phyloP scores from a whole-genome alignment of 2,888 invertebrate genomes.

The Tuberolachnus salignus region DNA sequence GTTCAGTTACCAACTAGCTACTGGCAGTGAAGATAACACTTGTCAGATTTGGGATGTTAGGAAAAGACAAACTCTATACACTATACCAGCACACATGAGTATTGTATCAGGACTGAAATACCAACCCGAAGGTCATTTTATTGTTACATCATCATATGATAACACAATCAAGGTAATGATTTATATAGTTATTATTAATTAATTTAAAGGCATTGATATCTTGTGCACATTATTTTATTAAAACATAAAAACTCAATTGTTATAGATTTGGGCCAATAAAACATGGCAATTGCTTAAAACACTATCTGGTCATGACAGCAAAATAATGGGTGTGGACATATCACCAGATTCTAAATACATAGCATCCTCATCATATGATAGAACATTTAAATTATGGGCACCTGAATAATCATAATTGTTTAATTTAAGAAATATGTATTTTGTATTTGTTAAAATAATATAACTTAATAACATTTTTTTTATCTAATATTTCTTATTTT shows the following conservation, averaged over 20 bases:
- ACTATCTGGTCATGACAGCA: constrained; percentile 92
- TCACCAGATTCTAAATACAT: constrained; percentile 89
- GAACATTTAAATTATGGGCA: constrained; percentile 97
- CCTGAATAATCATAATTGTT: constrained; percentile 67
- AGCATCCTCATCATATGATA: constrained; percentile 91
- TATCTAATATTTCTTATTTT: constrained; percentile 76
- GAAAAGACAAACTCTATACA: constrained; percentile 83
- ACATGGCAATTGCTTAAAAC: constrained; percentile 98
- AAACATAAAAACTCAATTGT: background rate
- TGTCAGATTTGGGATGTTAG: constrained; percentile 95
- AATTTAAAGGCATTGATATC: background rate
- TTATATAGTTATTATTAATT: too few relatives aligned
- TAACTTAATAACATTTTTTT: background rate
- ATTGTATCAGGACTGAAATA: constrained; percentile 86
- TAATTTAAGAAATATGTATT: background rate
- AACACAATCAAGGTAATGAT: constrained; percentile 77
- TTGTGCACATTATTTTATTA: background rate
- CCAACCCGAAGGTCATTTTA: constrained; percentile 83
- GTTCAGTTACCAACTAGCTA: constrained; percentile 71
- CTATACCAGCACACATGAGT: constrained; percentile 95
- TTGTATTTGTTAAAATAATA: constrained; percentile 39
- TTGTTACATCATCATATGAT: constrained; percentile 93
- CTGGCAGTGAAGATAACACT: constrained; percentile 93
- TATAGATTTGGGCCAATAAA: constrained; percentile 87
- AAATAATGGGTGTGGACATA: constrained; percentile 93